A percentile compares a stretch with the other conserved stretches of the same genome.
Conservation (phyloP, 2,113 vertebrate genomes). For the Cyprinus carpio region DNA sequence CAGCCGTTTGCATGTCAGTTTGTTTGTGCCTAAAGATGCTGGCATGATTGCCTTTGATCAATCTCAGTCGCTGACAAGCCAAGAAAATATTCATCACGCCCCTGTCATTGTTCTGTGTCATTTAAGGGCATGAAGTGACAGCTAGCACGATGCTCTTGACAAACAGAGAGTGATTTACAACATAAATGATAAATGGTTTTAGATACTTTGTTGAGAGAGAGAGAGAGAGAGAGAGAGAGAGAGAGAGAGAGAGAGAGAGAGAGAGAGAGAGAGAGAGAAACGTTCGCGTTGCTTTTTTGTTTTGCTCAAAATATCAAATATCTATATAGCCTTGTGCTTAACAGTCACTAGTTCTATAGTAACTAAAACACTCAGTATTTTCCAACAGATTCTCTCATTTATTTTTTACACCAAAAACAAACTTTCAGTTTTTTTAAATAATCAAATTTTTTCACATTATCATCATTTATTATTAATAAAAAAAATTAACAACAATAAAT, state of each 20-base stretch:
- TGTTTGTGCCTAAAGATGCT: constrained; percentile 32
- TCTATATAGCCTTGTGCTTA: not conserved
- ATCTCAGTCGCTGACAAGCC: constrained; percentile 2
- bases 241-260: too few species aligned
- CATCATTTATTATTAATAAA: not conserved
- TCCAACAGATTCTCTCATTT: too few species aligned
- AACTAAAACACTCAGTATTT: not conserved
- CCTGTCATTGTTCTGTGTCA: constrained; percentile 33
- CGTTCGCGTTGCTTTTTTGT: not conserved
- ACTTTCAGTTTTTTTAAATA: not conserved
- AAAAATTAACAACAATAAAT: not conserved
- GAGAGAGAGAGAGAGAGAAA: too few species aligned
- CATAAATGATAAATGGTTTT: not conserved
- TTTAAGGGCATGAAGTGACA: constrained; percentile 40
- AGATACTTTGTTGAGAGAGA: not conserved
- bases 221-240: too few species aligned
- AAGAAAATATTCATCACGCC: constrained; percentile 40
- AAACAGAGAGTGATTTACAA: constrained; percentile 20
- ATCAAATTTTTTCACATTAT: not conserved
- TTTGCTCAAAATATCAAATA: not conserved
- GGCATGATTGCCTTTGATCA: constrained; percentile 40
- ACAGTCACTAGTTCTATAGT: not conserved
- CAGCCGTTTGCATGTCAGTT: constrained; percentile 29
- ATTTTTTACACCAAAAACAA: not conserved
- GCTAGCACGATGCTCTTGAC: not conserved